These are phyloP conservation scores for Tenthredo notha DNA, from an alignment of 2,888 invertebrate species.

Conservation along the genomic window DNA sequence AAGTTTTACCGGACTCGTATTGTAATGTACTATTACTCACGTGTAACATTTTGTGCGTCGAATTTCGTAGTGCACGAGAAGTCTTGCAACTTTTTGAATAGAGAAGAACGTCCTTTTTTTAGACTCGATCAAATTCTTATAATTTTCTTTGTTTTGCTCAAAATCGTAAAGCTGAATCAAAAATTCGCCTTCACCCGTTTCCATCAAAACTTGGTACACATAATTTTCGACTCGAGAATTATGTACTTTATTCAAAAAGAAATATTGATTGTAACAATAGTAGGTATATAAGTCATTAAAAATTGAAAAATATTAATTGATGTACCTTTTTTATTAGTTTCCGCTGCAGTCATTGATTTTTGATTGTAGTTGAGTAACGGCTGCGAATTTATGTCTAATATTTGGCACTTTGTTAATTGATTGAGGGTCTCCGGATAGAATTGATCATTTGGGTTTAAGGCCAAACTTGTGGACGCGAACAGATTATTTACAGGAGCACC, in stretches of 20 bases:
- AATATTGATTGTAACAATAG: too few relatives aligned
- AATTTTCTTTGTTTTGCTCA: conserved; percentile 31
- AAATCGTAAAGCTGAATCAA: conserved; percentile 47
- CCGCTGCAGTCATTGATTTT: background rate
- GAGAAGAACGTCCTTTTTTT: conserved; percentile 43
- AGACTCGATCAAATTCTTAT: conserved; percentile 27
- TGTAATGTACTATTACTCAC: background rate
- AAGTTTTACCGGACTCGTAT: too few relatives aligned
- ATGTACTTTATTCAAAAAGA: conserved; percentile 1
- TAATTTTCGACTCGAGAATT: conserved; percentile 54
- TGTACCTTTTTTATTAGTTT: conserved; percentile 12
- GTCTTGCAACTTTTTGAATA: conserved; percentile 29
- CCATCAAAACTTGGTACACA: conserved; percentile 48
- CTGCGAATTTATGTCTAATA: background rate
- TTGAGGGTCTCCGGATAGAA: too few relatives aligned
- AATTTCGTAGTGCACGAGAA: conserved; percentile 45
- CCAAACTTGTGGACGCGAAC: background rate
- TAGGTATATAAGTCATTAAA: too few relatives aligned
- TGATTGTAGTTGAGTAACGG: background rate
- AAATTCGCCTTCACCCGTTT: conserved; percentile 51
- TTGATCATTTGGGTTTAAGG: background rate
- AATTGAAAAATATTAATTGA: too few relatives aligned
- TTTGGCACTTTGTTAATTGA: background rate
- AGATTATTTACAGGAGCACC: background rate
- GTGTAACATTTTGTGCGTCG: conserved; percentile 38